Base-by-base conservation (phyloP, 2,113 vertebrate species). In the Capreolus pygargus region DNA sequence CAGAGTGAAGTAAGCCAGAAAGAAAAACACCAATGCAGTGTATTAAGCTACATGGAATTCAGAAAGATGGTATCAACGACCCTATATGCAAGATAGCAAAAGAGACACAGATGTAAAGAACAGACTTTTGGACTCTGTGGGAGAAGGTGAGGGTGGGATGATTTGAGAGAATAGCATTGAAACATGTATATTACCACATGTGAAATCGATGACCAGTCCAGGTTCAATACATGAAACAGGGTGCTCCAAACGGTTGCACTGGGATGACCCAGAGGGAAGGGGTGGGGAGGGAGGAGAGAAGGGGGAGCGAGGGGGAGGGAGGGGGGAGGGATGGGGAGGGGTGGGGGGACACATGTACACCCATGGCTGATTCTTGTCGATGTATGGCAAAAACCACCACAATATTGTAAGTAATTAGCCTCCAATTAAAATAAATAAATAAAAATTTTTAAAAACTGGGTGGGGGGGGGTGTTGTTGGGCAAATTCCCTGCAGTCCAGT, bases 251-350 rank as follows among this genome's bases (percentile, higher is more conserved):
- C 64, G 1, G 9, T 9, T 70, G 17, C 1, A 0, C 64, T 70
- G n/a, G n/a, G 64, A 12, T 70, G 64, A 23, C 9, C n/a, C 17
- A 0, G 0, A 21, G n/a, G 17, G n/a, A 70, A 5, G 17, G 64
- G 64, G 10, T 36, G 64, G 2, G 0, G 30, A n/a, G 64, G 61
- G 30, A 64, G 60, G n/a, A n/a, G n/a, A n/a, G n/a, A n/a, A n/a
- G 3, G 3, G 30, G 15, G 8, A 11, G 17, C 33, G 8, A n/a
- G 60, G 7, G 3, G 30, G 30, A 64, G 61, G 61, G 30, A 64
- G 60, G 3, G 3, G 30, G 15, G 8, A 11, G 17, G 64, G 8
- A n/a, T 30, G 7, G 3, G 30, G 30, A 64, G 61, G 8, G 3
- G 16, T 21, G 64, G n/a, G n/a, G 64, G n/a, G 17, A 70, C 64